Evolutionary conservation across 2,888 invertebrate genomes (phyloP).

Genomic region (Lasiommata megera): DNA sequence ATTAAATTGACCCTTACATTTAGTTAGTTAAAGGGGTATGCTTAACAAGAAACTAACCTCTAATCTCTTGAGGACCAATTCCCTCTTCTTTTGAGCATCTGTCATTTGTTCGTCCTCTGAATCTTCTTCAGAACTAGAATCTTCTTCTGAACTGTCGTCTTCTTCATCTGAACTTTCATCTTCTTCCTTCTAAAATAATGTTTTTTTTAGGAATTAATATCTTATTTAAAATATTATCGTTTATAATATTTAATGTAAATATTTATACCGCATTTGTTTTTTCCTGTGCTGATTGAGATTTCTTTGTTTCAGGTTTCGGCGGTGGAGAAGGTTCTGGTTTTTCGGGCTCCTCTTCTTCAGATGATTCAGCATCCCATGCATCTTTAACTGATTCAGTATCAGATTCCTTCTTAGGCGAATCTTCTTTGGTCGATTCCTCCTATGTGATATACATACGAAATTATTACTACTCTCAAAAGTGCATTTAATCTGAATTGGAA

Average conservation of each 20-base stretch:
- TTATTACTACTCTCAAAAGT: too few relatives aligned
- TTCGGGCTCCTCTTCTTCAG: constrained; percentile 63
- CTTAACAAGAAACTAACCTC: constrained; percentile 62
- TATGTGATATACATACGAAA: constrained; percentile 27
- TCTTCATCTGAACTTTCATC: constrained; percentile 68
- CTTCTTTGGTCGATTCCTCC: constrained; percentile 52
- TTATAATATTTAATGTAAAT: too few relatives aligned
- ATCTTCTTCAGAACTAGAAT: constrained; percentile 81
- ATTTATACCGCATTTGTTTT: constrained; percentile 50
- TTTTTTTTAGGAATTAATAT: too few relatives aligned
- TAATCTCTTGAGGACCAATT: constrained; percentile 87
- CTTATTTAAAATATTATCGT: too few relatives aligned
- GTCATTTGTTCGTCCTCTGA: constrained; percentile 85
- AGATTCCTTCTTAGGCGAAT: constrained; percentile 50
- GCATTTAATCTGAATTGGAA: too few relatives aligned
- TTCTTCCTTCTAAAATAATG: constrained; percentile 59
- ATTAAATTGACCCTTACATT: too few relatives aligned
- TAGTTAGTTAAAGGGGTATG: too few relatives aligned
- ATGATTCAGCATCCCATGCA: constrained; percentile 91
- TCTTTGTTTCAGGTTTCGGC: constrained; percentile 40
- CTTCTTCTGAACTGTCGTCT: constrained; percentile 73
- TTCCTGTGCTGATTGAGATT: constrained; percentile 36
- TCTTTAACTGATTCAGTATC: constrained; percentile 87
- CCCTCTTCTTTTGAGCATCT: constrained; percentile 88
- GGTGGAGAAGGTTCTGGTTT: constrained; percentile 45